Percentiles rank a stretch among this genome's conserved stretches.
Conservation (phyloP, 2,113 vertebrate species). For the Numida meleagris region DNA sequence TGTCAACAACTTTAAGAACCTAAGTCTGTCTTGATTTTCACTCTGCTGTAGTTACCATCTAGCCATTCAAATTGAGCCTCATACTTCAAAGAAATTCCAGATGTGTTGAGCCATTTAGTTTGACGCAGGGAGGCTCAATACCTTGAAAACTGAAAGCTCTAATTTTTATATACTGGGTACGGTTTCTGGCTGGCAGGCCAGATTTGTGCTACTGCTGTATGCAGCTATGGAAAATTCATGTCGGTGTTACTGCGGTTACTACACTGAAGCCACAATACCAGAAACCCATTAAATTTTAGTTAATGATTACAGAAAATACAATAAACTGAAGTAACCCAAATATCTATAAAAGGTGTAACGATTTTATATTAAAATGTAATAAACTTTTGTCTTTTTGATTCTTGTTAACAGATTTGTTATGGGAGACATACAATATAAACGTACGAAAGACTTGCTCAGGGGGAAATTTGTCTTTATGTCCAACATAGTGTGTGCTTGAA, state of each 20-base stretch:
- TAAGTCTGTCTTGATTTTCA: not conserved
- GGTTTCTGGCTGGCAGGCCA: constrained; percentile 41
- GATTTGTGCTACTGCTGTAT: constrained; percentile 14
- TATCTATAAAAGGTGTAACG: constrained; percentile 11
- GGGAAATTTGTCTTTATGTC: not conserved
- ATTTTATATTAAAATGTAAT: constrained; percentile 31
- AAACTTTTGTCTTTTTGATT: not conserved
- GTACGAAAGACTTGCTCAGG: not conserved
- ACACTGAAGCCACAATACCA: not conserved
- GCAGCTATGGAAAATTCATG: constrained; percentile 47
- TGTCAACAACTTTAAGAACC: not conserved
- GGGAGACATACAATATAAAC: not conserved
- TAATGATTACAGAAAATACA: constrained; percentile 4
- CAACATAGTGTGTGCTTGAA: not conserved
- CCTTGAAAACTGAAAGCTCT: not conserved
- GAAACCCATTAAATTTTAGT: constrained; percentile 25
- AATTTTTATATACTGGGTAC: not conserved
- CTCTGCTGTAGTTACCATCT: not conserved
- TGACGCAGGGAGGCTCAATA: not conserved
- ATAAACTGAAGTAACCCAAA: constrained; percentile 37
- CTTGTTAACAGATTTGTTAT: not conserved
- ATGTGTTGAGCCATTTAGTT: not conserved
- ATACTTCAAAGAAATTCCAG: not conserved
- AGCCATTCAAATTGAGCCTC: not conserved
- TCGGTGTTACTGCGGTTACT: constrained; percentile 39